Evolutionary conservation across 2,113 vertebrate genomes (phyloP), one percentile per base, ranked within the genome.

Genomic region (Macquaria ambigua): DNA sequence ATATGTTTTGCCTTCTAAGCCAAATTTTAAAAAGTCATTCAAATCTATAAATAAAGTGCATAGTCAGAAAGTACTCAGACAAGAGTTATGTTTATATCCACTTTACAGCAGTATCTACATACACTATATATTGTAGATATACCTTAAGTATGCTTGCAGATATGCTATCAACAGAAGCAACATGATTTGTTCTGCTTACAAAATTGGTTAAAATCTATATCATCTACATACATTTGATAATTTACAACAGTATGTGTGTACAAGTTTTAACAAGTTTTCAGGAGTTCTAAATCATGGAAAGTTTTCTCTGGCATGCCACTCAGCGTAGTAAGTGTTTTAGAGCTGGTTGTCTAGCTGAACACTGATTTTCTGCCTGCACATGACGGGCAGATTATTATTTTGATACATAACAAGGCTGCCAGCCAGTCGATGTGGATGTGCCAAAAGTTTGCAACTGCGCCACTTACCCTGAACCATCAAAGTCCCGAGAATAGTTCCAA

Each of bases 391-490:
- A 75, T 31, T 41, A 72, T 79, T 31, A 62, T 67, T 58, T 78
- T 58, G 59, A 71, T 15, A 48, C 23, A 43, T 48, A 68, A 11
- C 37, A 55, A 18, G 50, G 41, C 58, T 66, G 16, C 28, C 9
- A 25, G 41, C 23, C 34, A 53, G 48, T 74, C n/a, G 1, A 14
- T 28, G 15, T 70, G 8, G 53, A 80, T 56, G 64, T 83, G 72
- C 68, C 66, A 87, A 84, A 74, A 20, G 79, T 79, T 73, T 31
- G 50, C 58, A 62, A 62, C 39, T 67, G 63, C 14, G 43, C 39
- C 82, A 90, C 93, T 90, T 93, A 96, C 96, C 95, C 85, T 83
- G 85, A 39, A 81, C 61, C 14, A 80, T 43, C 16, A 86, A 74
- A 55, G 74, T 77, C 85, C 92, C 76, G 3, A 95, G 79, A 62